Base-by-base conservation (phyloP, 2,888 invertebrate species). In the Pristionchus mayeri region DNA sequence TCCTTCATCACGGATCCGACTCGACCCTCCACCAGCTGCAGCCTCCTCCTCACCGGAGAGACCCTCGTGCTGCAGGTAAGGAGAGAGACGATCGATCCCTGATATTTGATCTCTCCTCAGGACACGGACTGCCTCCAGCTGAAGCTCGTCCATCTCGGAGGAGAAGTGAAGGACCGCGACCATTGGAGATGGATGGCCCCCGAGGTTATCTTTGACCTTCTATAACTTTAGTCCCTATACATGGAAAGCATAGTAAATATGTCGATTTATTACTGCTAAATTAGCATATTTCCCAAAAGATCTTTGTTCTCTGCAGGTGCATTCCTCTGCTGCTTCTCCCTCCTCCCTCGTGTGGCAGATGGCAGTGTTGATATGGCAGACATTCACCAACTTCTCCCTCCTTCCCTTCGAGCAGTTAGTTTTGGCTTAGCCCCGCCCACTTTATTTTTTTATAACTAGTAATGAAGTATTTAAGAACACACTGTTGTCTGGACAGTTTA, bases 141-240 rank as follows among this genome's bases (percentile, higher is more conserved):
- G 13, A 60, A 82, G n/a, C 24, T 82, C 21, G 81, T 63, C 16
- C 60, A 44, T 48, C 60, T 82, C 0, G 81, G 81, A 21, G 13
- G 2, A n/a, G 37, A 57, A 24, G 30, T 63, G 27, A 48, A 82
- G 18, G 21, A 44, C 30, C 11, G 13, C 16, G 48, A 48, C 13
- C 63, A 82, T 34, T 82, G 81, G 81, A 63, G 63, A 63, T 82
- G 63, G 63, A 82, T 63, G 40, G 81, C 81, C 0, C 81, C 81
- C 21, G 81, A 82, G 44, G 60, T 81, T 27, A 67, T 67, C 67
- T 37, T 37, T 67, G 67, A 13, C 3, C 67, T n/a, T n/a, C n/a
- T n/a, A n/a, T n/a, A n/a, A n/a, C n/a, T 67, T 37, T 67, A 30
- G 13, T 67, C 37, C 18, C 37, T 67, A n/a, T 37, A n/a, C 37